Evolutionary conservation across 2,888 invertebrate species (phyloP).

Genomic region (Marasmarcha lunaedactyla): DNA sequence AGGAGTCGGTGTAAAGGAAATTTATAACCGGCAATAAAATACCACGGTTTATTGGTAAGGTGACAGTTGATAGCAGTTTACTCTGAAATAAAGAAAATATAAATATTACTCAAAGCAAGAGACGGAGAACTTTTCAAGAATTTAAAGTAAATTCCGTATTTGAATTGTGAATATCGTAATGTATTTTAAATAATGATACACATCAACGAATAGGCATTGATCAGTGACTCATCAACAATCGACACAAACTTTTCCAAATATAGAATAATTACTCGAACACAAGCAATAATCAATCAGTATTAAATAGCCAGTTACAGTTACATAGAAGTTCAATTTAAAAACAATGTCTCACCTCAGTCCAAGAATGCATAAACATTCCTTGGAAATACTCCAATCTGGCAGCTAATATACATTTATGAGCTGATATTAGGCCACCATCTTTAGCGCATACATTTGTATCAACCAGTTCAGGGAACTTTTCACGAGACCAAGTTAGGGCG

Average conservation of each 20-base stretch:
- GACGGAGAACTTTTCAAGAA: too few species aligned
- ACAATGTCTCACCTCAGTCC: conserved; percentile 83
- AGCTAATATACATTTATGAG: conserved; percentile 86
- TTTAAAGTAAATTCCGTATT: too few species aligned
- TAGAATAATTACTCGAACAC: too few species aligned
- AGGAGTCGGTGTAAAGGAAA: conserved; percentile 80
- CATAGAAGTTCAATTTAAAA: too few species aligned
- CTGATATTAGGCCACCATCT: conserved; percentile 61
- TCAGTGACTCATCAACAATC: too few species aligned
- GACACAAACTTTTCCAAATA: too few species aligned
- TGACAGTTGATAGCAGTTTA: conserved; percentile 56
- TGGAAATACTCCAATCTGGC: conserved; percentile 88
- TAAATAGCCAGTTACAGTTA: too few species aligned
- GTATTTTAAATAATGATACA: too few species aligned
- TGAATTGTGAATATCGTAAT: too few species aligned
- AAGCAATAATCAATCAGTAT: too few species aligned
- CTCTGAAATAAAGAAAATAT: conserved; percentile 46
- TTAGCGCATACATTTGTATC: conserved; percentile 73
- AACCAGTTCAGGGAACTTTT: conserved; percentile 57
- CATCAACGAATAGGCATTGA: too few species aligned
- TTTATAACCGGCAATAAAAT: conserved; percentile 77
- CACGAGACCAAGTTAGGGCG: conserved; percentile 46
- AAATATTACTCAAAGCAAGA: conserved; percentile 1
- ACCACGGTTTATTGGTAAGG: conserved; percentile 71
- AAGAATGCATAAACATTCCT: conserved; percentile 84